A percentile compares a stretch with the other conserved stretches of the same genome.
Conservation (phyloP, 2,113 vertebrate species). For the Ochotona princeps region DNA sequence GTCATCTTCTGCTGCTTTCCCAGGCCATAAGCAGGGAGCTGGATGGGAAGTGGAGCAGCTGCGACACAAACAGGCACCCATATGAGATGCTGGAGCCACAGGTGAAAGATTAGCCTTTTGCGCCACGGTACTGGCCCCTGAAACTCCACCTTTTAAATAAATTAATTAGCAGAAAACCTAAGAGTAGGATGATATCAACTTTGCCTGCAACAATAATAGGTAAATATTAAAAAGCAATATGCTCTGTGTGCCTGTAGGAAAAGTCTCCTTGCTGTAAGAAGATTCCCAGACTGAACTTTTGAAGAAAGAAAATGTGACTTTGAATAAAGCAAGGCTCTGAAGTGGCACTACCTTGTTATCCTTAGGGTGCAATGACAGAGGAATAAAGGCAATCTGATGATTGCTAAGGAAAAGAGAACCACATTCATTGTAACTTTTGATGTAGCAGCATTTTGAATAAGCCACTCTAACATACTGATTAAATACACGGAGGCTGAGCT, state of each 20-base stretch:
- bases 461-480: conserved; percentile 55
- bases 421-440: conserved; percentile 15
- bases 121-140: too few relatives aligned
- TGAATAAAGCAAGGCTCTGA: conserved; percentile 58
- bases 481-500: neutral
- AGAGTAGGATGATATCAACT: neutral
- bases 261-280: conserved; percentile 28
- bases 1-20: too few relatives aligned
- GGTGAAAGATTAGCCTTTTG: too few relatives aligned
- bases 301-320: conserved; percentile 39
- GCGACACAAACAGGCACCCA: too few relatives aligned
- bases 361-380: neutral
- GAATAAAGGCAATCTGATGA: conserved; percentile 19
- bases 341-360: conserved; percentile 27
- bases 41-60: too few relatives aligned
- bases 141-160: too few relatives aligned
- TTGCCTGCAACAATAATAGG: neutral
- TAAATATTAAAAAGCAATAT: neutral
- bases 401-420: conserved; percentile 23
- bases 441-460: conserved; percentile 48
- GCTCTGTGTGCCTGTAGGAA: neutral
- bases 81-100: too few relatives aligned
- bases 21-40: too few relatives aligned
- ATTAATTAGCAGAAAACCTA: neutral
- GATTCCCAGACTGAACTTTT: conserved; percentile 47